Conservation (phyloP, 2,113 vertebrate species). For the Pogonocichla stellata region DNA sequence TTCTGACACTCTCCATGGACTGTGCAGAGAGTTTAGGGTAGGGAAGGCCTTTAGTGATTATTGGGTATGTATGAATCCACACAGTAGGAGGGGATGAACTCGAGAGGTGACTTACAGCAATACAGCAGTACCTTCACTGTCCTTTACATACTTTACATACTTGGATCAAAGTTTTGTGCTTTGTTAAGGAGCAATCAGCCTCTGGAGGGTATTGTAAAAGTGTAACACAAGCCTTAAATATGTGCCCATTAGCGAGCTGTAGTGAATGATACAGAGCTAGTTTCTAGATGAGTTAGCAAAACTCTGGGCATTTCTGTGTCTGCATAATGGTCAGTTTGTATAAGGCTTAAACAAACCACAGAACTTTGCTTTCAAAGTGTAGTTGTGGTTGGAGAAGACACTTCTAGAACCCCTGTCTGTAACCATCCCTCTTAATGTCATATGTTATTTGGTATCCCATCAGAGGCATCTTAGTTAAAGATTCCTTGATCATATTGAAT, state of each 20-base stretch:
- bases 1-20: background rate
- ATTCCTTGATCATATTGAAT: background rate
- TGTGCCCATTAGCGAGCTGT: background rate
- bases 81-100: background rate
- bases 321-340: background rate
- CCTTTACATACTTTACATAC: background rate
- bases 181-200: background rate
- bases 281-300: background rate
- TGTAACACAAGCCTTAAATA: background rate
- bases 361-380: background rate
- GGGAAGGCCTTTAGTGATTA: background rate
- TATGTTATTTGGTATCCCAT: background rate
- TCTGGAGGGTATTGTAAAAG: background rate
- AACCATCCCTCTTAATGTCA: background rate
- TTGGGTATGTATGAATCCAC: background rate
- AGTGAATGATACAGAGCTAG: background rate
- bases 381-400: background rate
- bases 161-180: background rate
- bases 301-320: background rate
- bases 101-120: background rate
- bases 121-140: background rate
- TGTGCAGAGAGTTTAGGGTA: background rate
- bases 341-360: background rate
- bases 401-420: background rate
- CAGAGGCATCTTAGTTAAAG: background rate